phyloP scores from a whole-genome alignment of 2,888 invertebrate genomes.

The Plemyria rubiginata region DNA sequence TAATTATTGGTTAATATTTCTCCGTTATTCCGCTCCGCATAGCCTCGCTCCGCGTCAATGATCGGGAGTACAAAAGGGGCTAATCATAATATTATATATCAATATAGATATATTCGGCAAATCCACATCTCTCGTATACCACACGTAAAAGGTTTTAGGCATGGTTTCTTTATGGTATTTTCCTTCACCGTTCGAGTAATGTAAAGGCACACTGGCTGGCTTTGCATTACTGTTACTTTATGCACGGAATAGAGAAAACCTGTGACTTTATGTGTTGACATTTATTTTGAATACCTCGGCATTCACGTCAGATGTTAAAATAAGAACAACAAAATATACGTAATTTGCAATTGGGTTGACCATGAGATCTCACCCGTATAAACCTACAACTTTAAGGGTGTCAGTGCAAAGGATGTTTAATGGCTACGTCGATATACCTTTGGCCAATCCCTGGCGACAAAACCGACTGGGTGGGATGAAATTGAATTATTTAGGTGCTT shows the following conservation, averaged over 20 bases:
- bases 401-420: slow-evolving; percentile 4
- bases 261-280: too few species aligned
- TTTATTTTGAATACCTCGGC: background rate
- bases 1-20: too few species aligned
- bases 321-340: background rate
- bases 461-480: slow-evolving; percentile 4
- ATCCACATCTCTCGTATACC: too few species aligned
- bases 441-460: slow-evolving; percentile 3
- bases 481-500: slow-evolving; percentile 3
- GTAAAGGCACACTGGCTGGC: too few species aligned
- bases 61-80: too few species aligned
- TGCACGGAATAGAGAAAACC: too few species aligned
- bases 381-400: background rate
- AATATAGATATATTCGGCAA: too few species aligned
- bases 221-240: too few species aligned
- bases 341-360: background rate
- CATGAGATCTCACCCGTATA: slow-evolving; percentile 3
- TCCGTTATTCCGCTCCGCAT: too few species aligned
- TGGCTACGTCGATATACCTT: slow-evolving; percentile 4
- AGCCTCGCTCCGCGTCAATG: too few species aligned
- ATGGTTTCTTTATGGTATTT: background rate
- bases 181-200: background rate
- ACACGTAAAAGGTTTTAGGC: too few species aligned
- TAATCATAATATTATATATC: too few species aligned
- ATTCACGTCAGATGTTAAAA: background rate